Evolutionary conservation across 2,113 vertebrate genomes (phyloP).

Genomic region (Tachycineta bicolor): DNA sequence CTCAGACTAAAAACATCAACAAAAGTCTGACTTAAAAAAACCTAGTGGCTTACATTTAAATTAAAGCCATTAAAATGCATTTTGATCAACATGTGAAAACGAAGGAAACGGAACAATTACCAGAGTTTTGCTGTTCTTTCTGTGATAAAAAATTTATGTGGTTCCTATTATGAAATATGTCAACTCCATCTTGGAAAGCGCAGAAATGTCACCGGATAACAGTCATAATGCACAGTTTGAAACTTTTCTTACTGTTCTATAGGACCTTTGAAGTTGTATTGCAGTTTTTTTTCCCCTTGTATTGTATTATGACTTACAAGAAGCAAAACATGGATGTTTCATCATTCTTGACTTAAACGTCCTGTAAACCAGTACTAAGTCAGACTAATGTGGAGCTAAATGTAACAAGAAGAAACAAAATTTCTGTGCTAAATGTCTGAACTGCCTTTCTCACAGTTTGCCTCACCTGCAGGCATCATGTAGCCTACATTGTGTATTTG

Average conservation of each 20-base stretch:
- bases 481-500: not conserved
- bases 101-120: not conserved
- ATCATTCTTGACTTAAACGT: not conserved
- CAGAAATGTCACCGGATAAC: not conserved
- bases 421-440: not conserved
- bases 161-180: not conserved
- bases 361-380: not conserved
- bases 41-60: not conserved
- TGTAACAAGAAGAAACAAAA: not conserved
- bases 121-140: not conserved
- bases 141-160: not conserved
- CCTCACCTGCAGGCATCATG: not conserved
- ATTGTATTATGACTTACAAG: not conserved
- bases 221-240: not conserved
- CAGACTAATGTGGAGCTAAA: not conserved
- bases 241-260: not conserved
- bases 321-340: not conserved
- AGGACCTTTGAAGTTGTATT: not conserved
- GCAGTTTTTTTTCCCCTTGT: not conserved
- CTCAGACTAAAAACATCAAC: not conserved
- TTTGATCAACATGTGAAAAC: not conserved
- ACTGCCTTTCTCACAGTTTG: not conserved
- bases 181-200: not conserved
- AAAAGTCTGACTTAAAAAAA: not conserved
- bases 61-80: not conserved